Evolutionary conservation across 2,113 vertebrate genomes (phyloP).

Genomic region (Clinocottus analis): DNA sequence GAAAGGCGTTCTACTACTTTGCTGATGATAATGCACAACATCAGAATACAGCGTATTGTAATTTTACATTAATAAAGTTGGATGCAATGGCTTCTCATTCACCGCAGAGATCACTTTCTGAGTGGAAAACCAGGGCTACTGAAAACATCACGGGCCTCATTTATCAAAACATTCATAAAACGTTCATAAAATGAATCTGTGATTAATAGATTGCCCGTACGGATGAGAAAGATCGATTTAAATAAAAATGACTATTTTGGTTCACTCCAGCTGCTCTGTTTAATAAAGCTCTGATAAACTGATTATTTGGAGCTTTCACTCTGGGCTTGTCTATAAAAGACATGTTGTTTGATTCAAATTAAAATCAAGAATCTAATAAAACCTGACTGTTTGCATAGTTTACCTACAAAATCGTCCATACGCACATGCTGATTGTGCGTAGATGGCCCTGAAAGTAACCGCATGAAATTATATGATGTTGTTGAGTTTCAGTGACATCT

Average conservation of each 20-base stretch:
- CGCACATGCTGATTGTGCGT: neutral
- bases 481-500: constrained; percentile 7
- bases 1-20: neutral
- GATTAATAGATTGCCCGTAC: neutral
- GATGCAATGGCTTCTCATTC: constrained; percentile 7
- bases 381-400: neutral
- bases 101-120: constrained; percentile 17
- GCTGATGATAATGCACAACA: constrained; percentile 19
- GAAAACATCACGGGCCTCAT: constrained; percentile 11
- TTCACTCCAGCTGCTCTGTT: neutral
- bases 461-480: neutral
- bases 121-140: neutral
- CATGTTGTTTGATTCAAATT: too few relatives aligned
- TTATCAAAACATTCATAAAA: constrained; percentile 7
- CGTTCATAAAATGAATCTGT: neutral
- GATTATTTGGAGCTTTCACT: neutral
- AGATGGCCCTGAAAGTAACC: neutral
- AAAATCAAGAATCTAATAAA: neutral
- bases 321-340: neutral
- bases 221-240: neutral
- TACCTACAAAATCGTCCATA: neutral
- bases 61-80: neutral
- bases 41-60: neutral
- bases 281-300: neutral
- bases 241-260: neutral